These are phyloP conservation scores for Propithecus deckenii DNA, from an alignment of 2,797 vertebrate species.

Conservation along the genomic window DNA sequence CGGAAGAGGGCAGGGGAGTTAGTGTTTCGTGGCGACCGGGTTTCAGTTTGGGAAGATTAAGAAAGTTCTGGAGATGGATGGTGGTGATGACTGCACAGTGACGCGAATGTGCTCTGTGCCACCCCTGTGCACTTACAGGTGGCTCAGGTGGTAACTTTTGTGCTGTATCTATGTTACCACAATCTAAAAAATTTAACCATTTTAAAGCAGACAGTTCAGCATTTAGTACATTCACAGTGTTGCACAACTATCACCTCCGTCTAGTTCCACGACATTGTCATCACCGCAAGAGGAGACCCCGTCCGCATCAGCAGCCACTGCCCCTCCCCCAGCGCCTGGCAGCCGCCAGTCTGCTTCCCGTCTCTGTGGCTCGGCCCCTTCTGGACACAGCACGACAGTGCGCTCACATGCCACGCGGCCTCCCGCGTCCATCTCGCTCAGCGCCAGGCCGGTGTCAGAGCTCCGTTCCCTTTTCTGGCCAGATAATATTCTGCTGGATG, in stretches of 20 bases:
- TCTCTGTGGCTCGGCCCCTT: background rate
- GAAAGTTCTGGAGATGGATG: background rate
- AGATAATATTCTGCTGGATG: background rate
- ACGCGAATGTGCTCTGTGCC: background rate
- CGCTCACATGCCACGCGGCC: background rate
- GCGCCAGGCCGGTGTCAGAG: rapidly evolving
- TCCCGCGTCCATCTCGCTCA: background rate
- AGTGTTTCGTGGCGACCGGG: background rate
- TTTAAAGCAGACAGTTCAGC: background rate
- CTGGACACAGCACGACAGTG: background rate
- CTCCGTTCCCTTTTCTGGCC: background rate
- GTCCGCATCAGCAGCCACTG: background rate
- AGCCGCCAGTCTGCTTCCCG: background rate
- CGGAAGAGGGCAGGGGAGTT: background rate
- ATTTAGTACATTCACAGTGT: background rate
- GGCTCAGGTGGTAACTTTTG: background rate
- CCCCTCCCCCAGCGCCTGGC: background rate
- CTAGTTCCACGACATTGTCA: background rate
- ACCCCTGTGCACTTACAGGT: background rate
- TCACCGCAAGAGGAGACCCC: background rate
- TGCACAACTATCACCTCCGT: background rate
- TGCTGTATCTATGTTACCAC: background rate
- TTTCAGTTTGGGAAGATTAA: background rate
- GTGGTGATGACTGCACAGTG: too few relatives aligned
- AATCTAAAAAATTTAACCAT: background rate